Evolutionary conservation across 1,140 invertebrate genomes (phyloP), one percentile per base, ranked within the genome.

Genomic region (Drosophila lowei): DNA sequence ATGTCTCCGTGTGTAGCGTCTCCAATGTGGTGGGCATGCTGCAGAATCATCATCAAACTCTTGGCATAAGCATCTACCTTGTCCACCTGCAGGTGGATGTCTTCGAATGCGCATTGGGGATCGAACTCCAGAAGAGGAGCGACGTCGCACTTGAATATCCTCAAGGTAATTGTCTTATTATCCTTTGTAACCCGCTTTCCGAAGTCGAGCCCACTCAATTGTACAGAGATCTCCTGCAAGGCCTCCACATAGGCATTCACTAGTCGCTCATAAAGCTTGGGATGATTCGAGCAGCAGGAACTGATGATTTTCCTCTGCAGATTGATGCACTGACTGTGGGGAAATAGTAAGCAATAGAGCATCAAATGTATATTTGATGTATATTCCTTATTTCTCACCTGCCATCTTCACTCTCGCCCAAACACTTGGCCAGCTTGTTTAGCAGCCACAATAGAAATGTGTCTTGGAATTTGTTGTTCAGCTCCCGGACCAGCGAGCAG

Each of bases 361-460:
- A 49, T 21, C 23, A 30, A 6, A 8, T 15, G 8, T 15, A 18
- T 11, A 15, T 13, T 11, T 2, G n/a, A n/a, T n/a, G n/a, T 34
- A 6, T 2, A 0, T 11, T 5, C 11, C 2, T 1, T 0, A 5
- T 0, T 2, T 25, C 50, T 77, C 23, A 88, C 83, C 78, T 60
- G 46, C 70, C 50, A 16, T 79, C 66, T 2, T n/a, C 21, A 8
- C 56, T 38, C 15, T 63, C 54, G 8, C 48, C 72, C 0, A 90
- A 49, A 16, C 61, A 79, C 13, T 71, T 77, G 7, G 79, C 52
- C 8, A 90, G 66, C 21, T 90, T 90, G 23, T 90, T 90, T 0
- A 90, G 48, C 2, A 90, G 63, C 89, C 89, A 90, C 3, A 89
- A 30, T 0, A 90, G 62, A 30, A 90, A 90, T 0, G 70, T 68